Conservation (phyloP, 2,888 invertebrate species). For the Plagiodera versicolora region DNA sequence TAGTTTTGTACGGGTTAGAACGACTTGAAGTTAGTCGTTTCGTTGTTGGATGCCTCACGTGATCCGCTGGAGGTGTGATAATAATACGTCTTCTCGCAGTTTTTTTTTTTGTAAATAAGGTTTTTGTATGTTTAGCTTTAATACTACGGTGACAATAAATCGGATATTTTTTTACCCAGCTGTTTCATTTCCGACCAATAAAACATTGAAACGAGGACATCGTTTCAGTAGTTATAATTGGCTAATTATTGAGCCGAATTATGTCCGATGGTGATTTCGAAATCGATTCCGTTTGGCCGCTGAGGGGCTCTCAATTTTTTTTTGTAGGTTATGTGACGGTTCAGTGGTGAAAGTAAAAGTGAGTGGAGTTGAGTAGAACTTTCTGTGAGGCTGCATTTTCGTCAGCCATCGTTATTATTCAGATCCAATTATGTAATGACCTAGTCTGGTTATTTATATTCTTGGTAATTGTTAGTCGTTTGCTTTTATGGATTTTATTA, state of each 20-base stretch:
- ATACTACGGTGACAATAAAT: constrained; percentile 41
- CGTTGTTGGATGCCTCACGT: constrained; percentile 33
- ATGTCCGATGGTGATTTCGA: background rate
- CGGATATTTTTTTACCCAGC: constrained; percentile 19
- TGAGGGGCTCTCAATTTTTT: background rate
- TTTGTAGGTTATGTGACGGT: background rate
- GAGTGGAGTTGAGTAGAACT: constrained; percentile 1
- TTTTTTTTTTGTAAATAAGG: constrained; percentile 26
- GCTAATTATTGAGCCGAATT: background rate
- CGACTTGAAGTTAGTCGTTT: constrained; percentile 12
- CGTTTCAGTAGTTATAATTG: background rate
- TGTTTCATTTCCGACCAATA: background rate
- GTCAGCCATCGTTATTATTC: constrained; percentile 5
- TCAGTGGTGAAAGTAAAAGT: constrained; percentile 12
- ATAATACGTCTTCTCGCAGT: constrained; percentile 19
- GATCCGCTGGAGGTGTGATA: constrained; percentile 34
- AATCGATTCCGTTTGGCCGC: background rate
- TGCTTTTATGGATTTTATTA: background rate
- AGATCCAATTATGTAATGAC: background rate
- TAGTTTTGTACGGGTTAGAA: constrained; percentile 16
- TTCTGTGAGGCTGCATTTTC: background rate
- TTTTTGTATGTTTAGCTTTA: constrained; percentile 30
- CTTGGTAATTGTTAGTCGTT: background rate
- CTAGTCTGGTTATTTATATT: background rate
- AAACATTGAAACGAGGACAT: background rate